These are phyloP conservation scores for Phodopus roborovskii DNA, from an alignment of 2,113 vertebrate species.

Conservation along the genomic window DNA sequence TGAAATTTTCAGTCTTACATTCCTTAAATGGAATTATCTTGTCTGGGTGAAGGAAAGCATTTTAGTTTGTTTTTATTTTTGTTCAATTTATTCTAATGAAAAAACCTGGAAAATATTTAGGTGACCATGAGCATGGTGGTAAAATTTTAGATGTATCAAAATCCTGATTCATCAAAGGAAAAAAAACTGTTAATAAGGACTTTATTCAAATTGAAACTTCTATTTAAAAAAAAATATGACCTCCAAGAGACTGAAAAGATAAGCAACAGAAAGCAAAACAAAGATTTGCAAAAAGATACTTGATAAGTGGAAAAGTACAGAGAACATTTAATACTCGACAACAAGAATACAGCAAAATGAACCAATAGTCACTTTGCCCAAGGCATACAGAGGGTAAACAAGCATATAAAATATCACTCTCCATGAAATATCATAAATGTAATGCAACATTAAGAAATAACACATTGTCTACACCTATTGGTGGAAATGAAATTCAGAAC, in stretches of 20 bases:
- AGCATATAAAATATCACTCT: background rate
- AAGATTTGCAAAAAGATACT: background rate
- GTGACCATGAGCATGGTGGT: background rate
- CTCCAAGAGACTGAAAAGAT: background rate
- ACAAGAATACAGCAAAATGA: background rate
- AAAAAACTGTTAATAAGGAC: background rate
- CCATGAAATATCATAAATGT: background rate
- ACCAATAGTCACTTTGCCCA: background rate
- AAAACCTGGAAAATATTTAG: background rate
- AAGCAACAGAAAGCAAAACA: background rate
- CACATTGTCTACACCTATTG: background rate
- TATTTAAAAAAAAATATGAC: background rate
- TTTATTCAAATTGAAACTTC: background rate
- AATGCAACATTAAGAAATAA: background rate
- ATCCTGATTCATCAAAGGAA: background rate
- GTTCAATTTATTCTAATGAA: background rate
- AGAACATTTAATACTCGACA: background rate
- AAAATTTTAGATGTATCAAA: background rate
- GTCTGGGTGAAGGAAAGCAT: too few species aligned
- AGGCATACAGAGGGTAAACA: background rate
- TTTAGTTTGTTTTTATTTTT: background rate
- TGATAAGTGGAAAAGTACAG: background rate
- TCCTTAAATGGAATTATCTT: background rate
- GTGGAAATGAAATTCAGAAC: background rate
- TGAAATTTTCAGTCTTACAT: background rate